A percentile compares a stretch with the other conserved stretches of the same genome.
phyloP scores from a whole-genome alignment of 2,113 vertebrate genomes.

The Scolopax mira region DNA sequence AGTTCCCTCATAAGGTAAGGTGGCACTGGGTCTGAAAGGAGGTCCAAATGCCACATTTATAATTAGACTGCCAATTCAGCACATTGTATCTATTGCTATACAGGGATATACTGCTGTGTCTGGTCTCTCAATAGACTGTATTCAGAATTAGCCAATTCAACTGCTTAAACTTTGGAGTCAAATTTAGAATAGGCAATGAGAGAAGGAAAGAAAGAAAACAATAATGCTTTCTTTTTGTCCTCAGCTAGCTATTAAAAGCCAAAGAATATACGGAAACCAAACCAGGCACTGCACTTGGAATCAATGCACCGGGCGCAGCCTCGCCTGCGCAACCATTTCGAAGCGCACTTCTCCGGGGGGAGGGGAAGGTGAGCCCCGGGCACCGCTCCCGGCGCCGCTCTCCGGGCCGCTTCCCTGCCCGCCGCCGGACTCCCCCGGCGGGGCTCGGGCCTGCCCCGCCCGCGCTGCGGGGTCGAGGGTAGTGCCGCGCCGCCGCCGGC shows the following conservation, averaged over 20 bases:
- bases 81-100: constrained; percentile 92
- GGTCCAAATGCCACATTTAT: constrained; percentile 99
- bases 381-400: neutral
- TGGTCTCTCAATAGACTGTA: constrained; percentile 77
- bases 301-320: constrained; percentile 24
- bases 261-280: constrained; percentile 66
- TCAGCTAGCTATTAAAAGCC: constrained; percentile 63
- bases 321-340: constrained; percentile 12
- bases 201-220: constrained; percentile 62
- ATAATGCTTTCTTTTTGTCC: constrained; percentile 66
- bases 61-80: constrained; percentile 99
- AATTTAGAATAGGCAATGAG: constrained; percentile 73
- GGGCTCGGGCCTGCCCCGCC: neutral
- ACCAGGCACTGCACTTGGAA: constrained; percentile 40
- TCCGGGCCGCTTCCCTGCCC: neutral
- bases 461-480: neutral
- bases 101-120: constrained; percentile 85
- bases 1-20: constrained; percentile 99
- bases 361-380: constrained; percentile 38
- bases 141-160: constrained; percentile 77
- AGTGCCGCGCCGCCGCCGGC: neutral
- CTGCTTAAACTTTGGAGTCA: constrained; percentile 69
- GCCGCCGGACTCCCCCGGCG: neutral
- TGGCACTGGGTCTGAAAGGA: constrained; percentile 89
- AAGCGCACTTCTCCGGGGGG: constrained; percentile 22